These are phyloP conservation scores for Propithecus coquereli DNA, from an alignment of 2,113 vertebrate genomes.

Conservation along the genomic window DNA sequence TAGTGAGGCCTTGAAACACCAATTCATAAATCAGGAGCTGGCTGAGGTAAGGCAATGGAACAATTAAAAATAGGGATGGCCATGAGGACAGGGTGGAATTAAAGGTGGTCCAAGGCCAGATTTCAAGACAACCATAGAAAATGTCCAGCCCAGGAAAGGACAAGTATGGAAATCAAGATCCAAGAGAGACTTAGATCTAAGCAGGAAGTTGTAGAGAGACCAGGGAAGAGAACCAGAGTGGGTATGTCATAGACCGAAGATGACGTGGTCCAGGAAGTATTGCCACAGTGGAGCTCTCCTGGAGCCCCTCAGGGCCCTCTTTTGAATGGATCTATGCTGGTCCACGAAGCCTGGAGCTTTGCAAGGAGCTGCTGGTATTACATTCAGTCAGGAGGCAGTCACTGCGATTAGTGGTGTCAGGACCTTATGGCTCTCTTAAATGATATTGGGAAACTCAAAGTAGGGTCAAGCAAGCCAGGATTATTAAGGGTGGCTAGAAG, in stretches of 20 bases:
- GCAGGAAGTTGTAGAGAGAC: neutral
- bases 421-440: neutral
- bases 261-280: neutral
- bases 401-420: neutral
- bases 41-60: neutral
- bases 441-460: neutral
- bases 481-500: neutral
- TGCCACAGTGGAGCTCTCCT: neutral
- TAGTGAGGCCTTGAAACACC: neutral
- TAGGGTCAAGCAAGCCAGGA: neutral
- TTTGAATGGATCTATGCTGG: neutral
- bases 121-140: slow-evolving; percentile 5
- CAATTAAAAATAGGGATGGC: neutral
- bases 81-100: neutral
- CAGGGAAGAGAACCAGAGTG: neutral
- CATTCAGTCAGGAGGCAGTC: neutral
- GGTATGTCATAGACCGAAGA: neutral
- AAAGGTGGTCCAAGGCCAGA: neutral
- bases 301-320: neutral
- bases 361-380: neutral
- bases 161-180: neutral
- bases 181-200: neutral
- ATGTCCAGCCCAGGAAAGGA: neutral
- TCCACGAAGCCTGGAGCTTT: neutral
- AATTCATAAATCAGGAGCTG: neutral